A percentile compares a stretch with the other conserved stretches of the same genome.
Conservation (phyloP, 2,113 vertebrate genomes). For the Cricetomys ansorgei region DNA sequence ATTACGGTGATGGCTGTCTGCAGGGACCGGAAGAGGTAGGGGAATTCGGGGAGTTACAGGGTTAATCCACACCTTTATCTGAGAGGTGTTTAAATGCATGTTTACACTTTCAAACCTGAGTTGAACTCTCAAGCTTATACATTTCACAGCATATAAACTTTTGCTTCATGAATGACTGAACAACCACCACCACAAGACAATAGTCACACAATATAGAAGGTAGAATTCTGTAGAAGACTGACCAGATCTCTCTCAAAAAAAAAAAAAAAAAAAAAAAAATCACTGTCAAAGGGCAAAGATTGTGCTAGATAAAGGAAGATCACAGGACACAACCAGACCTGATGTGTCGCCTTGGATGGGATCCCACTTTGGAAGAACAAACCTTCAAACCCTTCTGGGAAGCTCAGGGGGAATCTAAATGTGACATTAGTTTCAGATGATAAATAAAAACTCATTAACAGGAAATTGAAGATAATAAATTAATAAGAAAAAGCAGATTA, state of each 20-base stretch:
- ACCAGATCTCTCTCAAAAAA: constrained; percentile 11
- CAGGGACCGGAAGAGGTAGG: neutral
- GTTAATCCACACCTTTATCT: neutral
- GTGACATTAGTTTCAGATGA: neutral
- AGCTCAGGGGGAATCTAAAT: neutral
- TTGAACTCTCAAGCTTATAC: neutral
- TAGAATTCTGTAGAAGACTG: neutral
- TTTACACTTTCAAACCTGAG: neutral
- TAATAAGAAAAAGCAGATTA: constrained; percentile 38
- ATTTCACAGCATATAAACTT: constrained; percentile 1
- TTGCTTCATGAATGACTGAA: neutral
- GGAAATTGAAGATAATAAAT: neutral
- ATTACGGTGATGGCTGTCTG: neutral
- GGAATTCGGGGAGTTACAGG: neutral
- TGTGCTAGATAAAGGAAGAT: neutral
- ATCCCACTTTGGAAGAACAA: neutral
- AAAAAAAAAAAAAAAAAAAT: too few relatives aligned
- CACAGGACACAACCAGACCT: neutral
- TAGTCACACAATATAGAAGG: neutral
- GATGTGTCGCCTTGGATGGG: neutral
- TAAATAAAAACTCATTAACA: constrained; percentile 9
- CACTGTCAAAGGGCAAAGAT: neutral
- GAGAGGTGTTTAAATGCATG: neutral
- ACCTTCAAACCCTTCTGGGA: neutral
- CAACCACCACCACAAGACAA: neutral